These are phyloP conservation scores for Entomyzon cyanotis DNA, from an alignment of 2,113 vertebrate genomes.

Conservation along the genomic window DNA sequence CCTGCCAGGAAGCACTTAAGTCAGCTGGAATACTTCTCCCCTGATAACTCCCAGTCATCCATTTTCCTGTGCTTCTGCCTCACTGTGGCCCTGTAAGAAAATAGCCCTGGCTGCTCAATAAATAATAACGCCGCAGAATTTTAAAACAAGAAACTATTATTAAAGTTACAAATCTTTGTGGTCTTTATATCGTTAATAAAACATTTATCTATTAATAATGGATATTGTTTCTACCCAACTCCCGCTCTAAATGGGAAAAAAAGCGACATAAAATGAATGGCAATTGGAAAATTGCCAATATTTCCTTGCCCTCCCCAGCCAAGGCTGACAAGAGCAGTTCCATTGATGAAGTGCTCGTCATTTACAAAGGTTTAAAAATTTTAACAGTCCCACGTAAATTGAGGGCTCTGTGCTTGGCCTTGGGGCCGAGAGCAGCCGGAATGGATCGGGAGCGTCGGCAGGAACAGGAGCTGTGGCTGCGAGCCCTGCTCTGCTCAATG, in stretches of 20 bases:
- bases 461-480: background rate
- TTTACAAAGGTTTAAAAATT: slow-evolving; percentile 68
- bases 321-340: slow-evolving; percentile 59
- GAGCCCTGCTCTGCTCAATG: background rate
- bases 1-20: background rate
- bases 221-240: slow-evolving; percentile 57
- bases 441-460: background rate
- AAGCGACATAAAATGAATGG: background rate
- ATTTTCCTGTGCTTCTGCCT: background rate
- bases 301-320: slow-evolving; percentile 50
- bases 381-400: slow-evolving; percentile 55
- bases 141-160: slow-evolving; percentile 73
- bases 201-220: slow-evolving; percentile 75
- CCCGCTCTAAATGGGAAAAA: background rate
- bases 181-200: slow-evolving; percentile 75
- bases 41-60: background rate
- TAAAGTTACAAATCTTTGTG: slow-evolving; percentile 79
- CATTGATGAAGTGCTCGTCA: slow-evolving; percentile 63
- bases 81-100: slow-evolving; percentile 25
- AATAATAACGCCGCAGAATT: slow-evolving; percentile 62
- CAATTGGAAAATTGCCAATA: slow-evolving; percentile 52
- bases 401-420: slow-evolving; percentile 45
- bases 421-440: slow-evolving; percentile 12
- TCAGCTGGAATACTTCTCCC: background rate
- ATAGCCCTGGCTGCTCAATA: slow-evolving; percentile 50